These are phyloP conservation scores for Tethea ocularis DNA, from an alignment of 2,888 invertebrate genomes.

Conservation along the genomic window DNA sequence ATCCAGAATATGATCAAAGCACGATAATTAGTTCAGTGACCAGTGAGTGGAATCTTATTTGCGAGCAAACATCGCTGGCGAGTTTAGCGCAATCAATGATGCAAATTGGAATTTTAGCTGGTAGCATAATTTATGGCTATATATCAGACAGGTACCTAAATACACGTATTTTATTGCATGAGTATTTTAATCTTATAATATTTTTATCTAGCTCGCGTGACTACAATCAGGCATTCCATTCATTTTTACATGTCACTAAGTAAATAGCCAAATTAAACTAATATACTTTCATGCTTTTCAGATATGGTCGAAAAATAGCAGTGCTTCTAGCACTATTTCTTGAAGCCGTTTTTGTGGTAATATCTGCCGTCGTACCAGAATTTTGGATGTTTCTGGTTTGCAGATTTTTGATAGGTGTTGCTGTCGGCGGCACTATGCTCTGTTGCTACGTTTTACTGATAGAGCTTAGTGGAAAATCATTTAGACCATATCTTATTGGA, in stretches of 20 bases:
- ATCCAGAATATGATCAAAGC: conserved; percentile 80
- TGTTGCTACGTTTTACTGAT: conserved; percentile 86
- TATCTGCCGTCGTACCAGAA: conserved; percentile 82
- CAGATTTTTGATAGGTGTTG: conserved; percentile 84
- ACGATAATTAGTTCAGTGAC: conserved; percentile 82
- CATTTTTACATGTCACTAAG: no score
- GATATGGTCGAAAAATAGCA: conserved; percentile 86
- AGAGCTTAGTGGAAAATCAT: conserved; percentile 84
- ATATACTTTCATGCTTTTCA: conserved; percentile 45
- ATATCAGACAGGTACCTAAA: conserved; percentile 73
- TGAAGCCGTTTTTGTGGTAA: conserved; percentile 80
- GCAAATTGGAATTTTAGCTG: conserved; percentile 82
- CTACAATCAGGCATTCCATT: no score
- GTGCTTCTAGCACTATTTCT: conserved; percentile 82
- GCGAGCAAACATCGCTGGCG: conserved; percentile 78
- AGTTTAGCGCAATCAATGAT: conserved; percentile 82
- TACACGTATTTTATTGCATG: not conserved
- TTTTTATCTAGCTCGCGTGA: no score
- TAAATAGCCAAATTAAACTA: not conserved
- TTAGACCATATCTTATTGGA: conserved; percentile 81
- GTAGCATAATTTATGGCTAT: conserved; percentile 81
- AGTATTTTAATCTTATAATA: no score
- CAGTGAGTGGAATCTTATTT: conserved; percentile 85
- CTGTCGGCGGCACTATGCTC: conserved; percentile 87
- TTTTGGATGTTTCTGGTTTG: conserved; percentile 84